A percentile compares a stretch with the other conserved stretches of the same genome.
Evolutionary conservation across 2,797 vertebrate species (phyloP).

Genomic region (Alauda arvensis): DNA sequence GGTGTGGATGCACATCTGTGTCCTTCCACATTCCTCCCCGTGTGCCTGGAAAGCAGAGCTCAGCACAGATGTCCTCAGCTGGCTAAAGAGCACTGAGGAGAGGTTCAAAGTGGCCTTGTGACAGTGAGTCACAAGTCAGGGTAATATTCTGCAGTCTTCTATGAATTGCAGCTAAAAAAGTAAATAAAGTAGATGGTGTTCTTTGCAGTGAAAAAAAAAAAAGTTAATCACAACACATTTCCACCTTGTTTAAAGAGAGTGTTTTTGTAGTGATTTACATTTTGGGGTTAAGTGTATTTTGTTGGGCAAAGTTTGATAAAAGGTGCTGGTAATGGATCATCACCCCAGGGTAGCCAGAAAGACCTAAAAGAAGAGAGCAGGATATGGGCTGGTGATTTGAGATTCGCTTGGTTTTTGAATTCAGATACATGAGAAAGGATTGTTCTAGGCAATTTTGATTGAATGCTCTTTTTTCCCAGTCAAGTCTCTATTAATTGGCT

Average conservation of each 20-base stretch:
- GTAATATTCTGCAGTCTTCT: background rate
- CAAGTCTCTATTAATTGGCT: background rate
- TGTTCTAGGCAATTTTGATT: background rate
- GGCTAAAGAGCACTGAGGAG: background rate
- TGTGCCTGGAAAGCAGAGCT: slow-evolving; percentile 40
- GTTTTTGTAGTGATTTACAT: background rate
- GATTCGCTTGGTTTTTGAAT: background rate
- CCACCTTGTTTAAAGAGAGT: background rate
- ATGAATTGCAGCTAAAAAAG: background rate
- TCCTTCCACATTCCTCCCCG: background rate
- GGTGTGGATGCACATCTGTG: background rate
- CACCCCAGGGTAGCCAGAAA: background rate
- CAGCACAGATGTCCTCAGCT: slow-evolving; percentile 46
- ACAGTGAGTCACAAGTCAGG: background rate
- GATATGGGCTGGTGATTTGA: background rate
- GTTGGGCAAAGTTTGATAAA: background rate
- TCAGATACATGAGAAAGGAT: background rate
- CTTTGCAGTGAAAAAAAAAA: background rate
- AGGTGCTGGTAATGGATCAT: background rate
- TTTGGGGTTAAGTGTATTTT: background rate
- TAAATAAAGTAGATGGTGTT: background rate
- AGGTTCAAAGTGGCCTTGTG: background rate
- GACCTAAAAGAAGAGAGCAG: background rate
- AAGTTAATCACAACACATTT: background rate
- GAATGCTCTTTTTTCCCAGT: background rate